Evolutionary conservation across 2,113 vertebrate genomes (phyloP).

Genomic region (Microcebus ravelobensis): DNA sequence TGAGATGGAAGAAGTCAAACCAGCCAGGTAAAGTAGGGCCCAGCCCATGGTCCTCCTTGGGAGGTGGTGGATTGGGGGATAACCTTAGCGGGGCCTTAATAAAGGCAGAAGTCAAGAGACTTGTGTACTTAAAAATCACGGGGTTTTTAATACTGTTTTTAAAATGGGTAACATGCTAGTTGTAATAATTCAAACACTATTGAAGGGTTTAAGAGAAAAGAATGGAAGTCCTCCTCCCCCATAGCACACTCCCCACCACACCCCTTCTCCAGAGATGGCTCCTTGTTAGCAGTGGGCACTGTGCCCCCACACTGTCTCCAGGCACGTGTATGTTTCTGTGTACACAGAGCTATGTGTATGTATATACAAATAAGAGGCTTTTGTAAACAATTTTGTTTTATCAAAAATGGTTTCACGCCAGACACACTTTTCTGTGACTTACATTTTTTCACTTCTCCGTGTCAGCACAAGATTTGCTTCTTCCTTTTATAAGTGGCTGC

Average conservation of each 20-base stretch:
- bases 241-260: accelerated
- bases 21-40: slow-evolving; percentile 88
- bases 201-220: neutral
- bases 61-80: accelerated
- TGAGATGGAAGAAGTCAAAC: slow-evolving; percentile 91
- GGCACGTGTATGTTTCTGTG: neutral
- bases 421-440: too few relatives aligned
- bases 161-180: neutral
- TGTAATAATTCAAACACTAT: neutral
- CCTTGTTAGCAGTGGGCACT: accelerated
- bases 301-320: too few relatives aligned
- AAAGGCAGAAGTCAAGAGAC: neutral
- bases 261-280: neutral
- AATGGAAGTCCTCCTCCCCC: neutral
- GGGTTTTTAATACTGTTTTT: neutral
- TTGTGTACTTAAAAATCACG: neutral
- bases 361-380: neutral
- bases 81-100: neutral
- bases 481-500: neutral
- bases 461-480: neutral
- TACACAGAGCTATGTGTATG: neutral
- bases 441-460: too few relatives aligned
- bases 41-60: accelerated
- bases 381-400: neutral
- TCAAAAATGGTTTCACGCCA: neutral